These are phyloP conservation scores for Chromis chromis DNA, from an alignment of 2,797 vertebrate species.

Conservation along the genomic window DNA sequence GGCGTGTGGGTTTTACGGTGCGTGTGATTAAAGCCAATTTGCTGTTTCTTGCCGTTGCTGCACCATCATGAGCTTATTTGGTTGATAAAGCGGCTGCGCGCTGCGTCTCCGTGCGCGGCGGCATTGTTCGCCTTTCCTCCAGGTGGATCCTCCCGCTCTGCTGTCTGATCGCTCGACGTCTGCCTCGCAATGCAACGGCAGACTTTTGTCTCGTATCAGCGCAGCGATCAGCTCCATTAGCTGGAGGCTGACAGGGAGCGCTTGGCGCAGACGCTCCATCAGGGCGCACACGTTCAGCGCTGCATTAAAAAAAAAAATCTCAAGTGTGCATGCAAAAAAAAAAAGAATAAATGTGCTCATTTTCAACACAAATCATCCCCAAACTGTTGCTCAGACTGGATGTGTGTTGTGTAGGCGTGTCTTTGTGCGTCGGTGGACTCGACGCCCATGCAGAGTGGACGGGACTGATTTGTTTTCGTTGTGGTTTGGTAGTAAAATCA, in stretches of 20 bases:
- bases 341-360: background rate
- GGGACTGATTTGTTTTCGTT: constrained; percentile 43
- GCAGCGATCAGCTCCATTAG: background rate
- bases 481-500: constrained; percentile 43
- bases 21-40: constrained; percentile 60
- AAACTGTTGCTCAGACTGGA: constrained; percentile 59
- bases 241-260: constrained; percentile 21
- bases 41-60: constrained; percentile 36
- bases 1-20: constrained; percentile 62
- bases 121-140: constrained; percentile 55
- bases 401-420: constrained; percentile 50
- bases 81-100: constrained; percentile 16
- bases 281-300: no score
- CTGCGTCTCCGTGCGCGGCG: constrained; percentile 38
- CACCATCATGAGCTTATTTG: constrained; percentile 42
- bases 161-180: constrained; percentile 26
- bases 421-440: constrained; percentile 30
- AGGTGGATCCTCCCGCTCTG: constrained; percentile 55
- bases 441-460: constrained; percentile 26
- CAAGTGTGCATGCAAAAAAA: background rate
- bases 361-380: background rate
- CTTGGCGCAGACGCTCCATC: constrained; percentile 42
- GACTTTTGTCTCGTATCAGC: background rate
- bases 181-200: background rate
- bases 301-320: background rate